These are phyloP conservation scores for Fabriciana adippe DNA, from an alignment of 2,888 invertebrate species.

Conservation along the genomic window DNA sequence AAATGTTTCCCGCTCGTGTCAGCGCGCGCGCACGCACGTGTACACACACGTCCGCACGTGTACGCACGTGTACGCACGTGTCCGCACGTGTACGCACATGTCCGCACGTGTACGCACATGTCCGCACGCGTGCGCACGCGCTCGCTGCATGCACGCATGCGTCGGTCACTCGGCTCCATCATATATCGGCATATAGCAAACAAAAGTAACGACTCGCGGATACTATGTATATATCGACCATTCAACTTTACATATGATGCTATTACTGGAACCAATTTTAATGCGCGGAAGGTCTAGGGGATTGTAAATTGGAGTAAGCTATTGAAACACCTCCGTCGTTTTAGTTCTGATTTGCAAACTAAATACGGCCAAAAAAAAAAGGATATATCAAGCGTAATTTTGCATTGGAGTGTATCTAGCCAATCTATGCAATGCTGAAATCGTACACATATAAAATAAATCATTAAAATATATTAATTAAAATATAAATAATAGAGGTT, in stretches of 20 bases:
- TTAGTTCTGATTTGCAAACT: conserved; percentile 57
- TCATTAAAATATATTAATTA: conserved; percentile 49
- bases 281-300: conserved; percentile 77
- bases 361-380: conserved; percentile 64
- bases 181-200: conserved; percentile 30
- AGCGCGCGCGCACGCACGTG: conserved; percentile 53
- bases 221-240: conserved; percentile 35
- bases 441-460: conserved; percentile 68
- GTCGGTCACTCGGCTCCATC: conserved; percentile 53
- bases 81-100: conserved; percentile 56
- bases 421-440: conserved; percentile 69
- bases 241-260: conserved; percentile 21
- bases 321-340: conserved; percentile 54
- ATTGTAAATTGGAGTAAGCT: conserved; percentile 63
- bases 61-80: conserved; percentile 28
- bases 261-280: conserved; percentile 60
- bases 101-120: conserved; percentile 59
- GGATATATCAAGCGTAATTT: conserved; percentile 63
- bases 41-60: conserved; percentile 40
- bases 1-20: conserved; percentile 84
- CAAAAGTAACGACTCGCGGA: conserved; percentile 41
- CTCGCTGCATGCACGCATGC: conserved; percentile 25
- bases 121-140: conserved; percentile 45
- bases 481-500: conserved; percentile 57
- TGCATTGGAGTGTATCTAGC: conserved; percentile 63